These are phyloP conservation scores for Xestia xanthographa DNA, from an alignment of 2,888 invertebrate species.

Conservation along the genomic window DNA sequence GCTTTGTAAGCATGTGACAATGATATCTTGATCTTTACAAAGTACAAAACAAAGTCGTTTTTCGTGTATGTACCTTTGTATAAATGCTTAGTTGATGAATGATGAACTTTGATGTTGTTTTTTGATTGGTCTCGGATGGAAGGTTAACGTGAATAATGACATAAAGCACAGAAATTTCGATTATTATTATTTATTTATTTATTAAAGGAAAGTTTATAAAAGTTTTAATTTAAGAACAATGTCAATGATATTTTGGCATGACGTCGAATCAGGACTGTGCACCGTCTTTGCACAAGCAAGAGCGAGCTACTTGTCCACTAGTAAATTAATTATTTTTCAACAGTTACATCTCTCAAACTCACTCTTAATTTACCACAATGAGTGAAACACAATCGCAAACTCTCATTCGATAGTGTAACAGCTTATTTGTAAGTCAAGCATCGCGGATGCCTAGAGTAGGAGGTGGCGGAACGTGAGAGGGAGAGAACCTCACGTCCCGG, in stretches of 20 bases:
- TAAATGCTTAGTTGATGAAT: neutral
- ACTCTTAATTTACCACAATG: neutral
- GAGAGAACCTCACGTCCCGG: too few relatives aligned
- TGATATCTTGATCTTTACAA: neutral
- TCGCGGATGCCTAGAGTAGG: neutral
- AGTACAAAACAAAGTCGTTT: neutral
- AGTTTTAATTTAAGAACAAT: too few relatives aligned
- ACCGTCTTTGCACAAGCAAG: neutral
- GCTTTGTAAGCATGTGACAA: neutral
- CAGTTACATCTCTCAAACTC: neutral
- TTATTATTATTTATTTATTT: too few relatives aligned
- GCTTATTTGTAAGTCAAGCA: neutral
- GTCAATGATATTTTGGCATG: too few relatives aligned
- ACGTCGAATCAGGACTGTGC: neutral
- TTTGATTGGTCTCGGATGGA: neutral
- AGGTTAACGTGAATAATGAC: neutral
- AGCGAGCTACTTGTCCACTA: neutral
- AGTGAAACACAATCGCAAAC: neutral
- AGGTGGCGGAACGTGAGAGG: too few relatives aligned
- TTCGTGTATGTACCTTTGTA: neutral
- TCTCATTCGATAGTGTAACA: neutral
- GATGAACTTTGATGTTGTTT: neutral
- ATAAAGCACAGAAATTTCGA: neutral
- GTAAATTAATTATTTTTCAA: neutral
- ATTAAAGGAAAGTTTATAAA: too few relatives aligned